Evolutionary conservation across 2,797 vertebrate genomes (phyloP).

Genomic region (Columba guinea): DNA sequence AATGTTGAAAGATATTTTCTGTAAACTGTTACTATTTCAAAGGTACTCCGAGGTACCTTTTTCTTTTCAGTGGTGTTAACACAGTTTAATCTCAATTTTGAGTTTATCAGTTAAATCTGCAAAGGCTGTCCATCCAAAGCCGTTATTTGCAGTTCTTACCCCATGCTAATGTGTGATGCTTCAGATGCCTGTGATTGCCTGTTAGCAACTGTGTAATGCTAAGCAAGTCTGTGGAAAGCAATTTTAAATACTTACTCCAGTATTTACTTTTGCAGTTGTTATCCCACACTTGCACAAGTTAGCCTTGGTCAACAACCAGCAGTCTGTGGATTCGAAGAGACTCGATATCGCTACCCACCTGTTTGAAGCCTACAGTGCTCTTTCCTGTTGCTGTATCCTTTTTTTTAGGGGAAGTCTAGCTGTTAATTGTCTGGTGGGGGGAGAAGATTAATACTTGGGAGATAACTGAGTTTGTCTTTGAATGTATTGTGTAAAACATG

Average conservation of each 20-base stretch:
- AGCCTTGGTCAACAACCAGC: conserved; percentile 94
- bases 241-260: not conserved
- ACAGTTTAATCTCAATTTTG: not conserved
- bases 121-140: not conserved
- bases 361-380: conserved; percentile 98
- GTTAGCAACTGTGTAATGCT: not conserved
- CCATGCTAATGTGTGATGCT: not conserved
- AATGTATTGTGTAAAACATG: not conserved
- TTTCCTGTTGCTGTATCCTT: conserved; percentile 99
- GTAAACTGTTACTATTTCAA: not conserved
- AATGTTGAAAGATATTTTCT: not conserved
- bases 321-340: conserved; percentile 90
- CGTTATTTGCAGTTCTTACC: not conserved
- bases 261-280: conserved; percentile 84
- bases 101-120: not conserved
- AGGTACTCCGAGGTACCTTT: not conserved
- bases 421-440: not conserved
- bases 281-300: conserved; percentile 97
- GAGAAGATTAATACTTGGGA: not conserved
- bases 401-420: not conserved
- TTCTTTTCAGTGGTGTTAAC: not conserved
- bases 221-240: not conserved
- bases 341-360: conserved; percentile 95
- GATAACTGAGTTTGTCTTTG: not conserved
- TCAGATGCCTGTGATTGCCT: not conserved